These are phyloP conservation scores for Lophochroa leadbeateri DNA, from an alignment of 2,113 vertebrate species.

Conservation along the genomic window DNA sequence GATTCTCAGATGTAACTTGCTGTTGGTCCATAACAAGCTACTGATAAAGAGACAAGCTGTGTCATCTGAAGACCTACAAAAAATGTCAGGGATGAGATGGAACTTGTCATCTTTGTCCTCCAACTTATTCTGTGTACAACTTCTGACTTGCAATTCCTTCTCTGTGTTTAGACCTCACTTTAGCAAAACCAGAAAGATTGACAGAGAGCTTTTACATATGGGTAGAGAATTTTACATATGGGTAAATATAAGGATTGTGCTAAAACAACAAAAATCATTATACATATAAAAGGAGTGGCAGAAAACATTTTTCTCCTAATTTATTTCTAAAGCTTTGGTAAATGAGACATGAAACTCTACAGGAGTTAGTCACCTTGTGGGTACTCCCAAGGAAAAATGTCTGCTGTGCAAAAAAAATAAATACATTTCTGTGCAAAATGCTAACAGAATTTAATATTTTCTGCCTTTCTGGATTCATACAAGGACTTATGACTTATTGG, in stretches of 20 bases:
- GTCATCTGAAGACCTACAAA: neutral
- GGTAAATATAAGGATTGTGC: neutral
- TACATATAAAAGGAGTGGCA: neutral
- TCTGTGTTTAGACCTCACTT: neutral
- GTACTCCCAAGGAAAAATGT: neutral
- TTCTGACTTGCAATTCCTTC: neutral
- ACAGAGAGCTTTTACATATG: neutral
- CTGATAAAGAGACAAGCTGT: neutral
- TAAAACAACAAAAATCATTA: neutral
- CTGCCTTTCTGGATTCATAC: neutral
- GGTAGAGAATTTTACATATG: neutral
- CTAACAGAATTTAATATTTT: neutral
- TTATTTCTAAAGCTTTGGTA: slow-evolving; percentile 8
- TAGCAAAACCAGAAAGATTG: neutral
- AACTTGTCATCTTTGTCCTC: neutral
- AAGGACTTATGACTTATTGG: slow-evolving; percentile 44
- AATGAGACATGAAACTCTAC: neutral
- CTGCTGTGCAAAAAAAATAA: neutral
- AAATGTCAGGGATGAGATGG: neutral
- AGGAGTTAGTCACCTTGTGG: neutral
- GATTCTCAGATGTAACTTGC: neutral
- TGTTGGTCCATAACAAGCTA: neutral
- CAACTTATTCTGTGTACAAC: neutral
- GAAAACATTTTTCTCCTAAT: neutral
- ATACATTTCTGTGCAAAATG: neutral